A percentile compares a stretch with the other conserved stretches of the same genome.
Conservation (phyloP, 2,113 vertebrate genomes). For the Phainopepla nitens region DNA sequence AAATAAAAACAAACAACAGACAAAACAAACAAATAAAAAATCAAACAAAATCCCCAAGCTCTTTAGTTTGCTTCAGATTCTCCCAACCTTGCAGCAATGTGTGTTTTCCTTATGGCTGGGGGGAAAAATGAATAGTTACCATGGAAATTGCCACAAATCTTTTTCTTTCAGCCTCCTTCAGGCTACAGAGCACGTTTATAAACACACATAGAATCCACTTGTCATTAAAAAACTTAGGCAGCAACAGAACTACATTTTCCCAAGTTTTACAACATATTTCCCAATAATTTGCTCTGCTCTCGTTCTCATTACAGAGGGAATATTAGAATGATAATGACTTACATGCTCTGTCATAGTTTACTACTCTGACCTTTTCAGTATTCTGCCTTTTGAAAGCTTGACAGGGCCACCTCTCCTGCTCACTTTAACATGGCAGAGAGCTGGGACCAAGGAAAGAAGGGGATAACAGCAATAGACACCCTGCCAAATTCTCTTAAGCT, state of each 20-base stretch:
- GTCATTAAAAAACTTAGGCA: slow-evolving; percentile 32
- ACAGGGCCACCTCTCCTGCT: slow-evolving; percentile 54
- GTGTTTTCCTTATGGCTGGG: neutral
- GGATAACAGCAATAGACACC: neutral
- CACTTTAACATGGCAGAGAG: slow-evolving; percentile 20
- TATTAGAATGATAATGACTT: slow-evolving; percentile 72
- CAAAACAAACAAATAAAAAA: neutral
- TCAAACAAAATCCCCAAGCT: neutral
- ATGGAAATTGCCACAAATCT: slow-evolving; percentile 47
- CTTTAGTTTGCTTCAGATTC: slow-evolving; percentile 2
- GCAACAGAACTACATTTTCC: slow-evolving; percentile 32
- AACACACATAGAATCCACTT: slow-evolving; percentile 17
- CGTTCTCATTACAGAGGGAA: slow-evolving; percentile 65
- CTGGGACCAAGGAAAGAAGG: slow-evolving; percentile 1
- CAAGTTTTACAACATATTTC: slow-evolving; percentile 50
- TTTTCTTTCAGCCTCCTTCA: slow-evolving; percentile 7
- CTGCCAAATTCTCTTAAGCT: neutral
- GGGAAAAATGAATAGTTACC: neutral
- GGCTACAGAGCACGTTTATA: neutral
- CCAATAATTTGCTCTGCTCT: slow-evolving; percentile 66
- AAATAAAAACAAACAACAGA: neutral
- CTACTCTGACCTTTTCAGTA: slow-evolving; percentile 74
- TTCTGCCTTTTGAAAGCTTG: slow-evolving; percentile 58
- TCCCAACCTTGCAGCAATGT: neutral
- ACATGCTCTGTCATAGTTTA: slow-evolving; percentile 67